These are phyloP conservation scores for Campaea margaritaria DNA, from an alignment of 2,888 invertebrate species.

Conservation along the genomic window DNA sequence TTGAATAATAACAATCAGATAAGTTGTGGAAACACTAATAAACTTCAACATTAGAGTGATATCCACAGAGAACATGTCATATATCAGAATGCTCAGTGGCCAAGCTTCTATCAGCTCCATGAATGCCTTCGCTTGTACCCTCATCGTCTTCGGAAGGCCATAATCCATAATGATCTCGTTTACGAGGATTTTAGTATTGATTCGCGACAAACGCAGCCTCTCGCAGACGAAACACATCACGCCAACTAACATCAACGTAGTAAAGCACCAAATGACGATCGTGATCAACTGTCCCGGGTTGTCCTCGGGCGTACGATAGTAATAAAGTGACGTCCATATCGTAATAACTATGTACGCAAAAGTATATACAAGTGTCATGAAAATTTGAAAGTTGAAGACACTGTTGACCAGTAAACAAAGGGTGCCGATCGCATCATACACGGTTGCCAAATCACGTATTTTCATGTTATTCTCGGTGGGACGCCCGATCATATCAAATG, in stretches of 20 bases:
- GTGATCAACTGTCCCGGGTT: conserved; percentile 49
- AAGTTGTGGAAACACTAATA: conserved; percentile 71
- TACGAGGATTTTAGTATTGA: conserved; percentile 58
- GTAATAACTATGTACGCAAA: conserved; percentile 63
- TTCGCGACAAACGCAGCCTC: conserved; percentile 53
- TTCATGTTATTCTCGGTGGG: conserved; percentile 51
- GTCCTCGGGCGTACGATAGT: conserved; percentile 47
- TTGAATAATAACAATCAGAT: conserved; percentile 72
- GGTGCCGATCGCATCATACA: conserved; percentile 61
- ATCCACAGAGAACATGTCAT: conserved; percentile 70
- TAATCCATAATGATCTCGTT: conserved; percentile 71
- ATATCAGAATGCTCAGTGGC: conserved; percentile 60
- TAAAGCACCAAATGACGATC: conserved; percentile 56
- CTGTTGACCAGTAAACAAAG: conserved; percentile 57
- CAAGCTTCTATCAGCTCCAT: conserved; percentile 67
- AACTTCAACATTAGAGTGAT: conserved; percentile 70
- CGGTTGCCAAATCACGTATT: conserved; percentile 58
- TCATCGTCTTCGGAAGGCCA: conserved; percentile 58
- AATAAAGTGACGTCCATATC: conserved; percentile 62
- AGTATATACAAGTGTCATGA: conserved; percentile 63
- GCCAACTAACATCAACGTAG: conserved; percentile 52
- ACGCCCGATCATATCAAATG: conserved; percentile 50
- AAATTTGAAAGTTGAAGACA: conserved; percentile 67
- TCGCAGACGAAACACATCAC: conserved; percentile 62
- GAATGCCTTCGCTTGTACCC: conserved; percentile 68